Percentiles rank a stretch among this genome's conserved stretches.
These are phyloP conservation scores for Dendrocincla tyrannina DNA, from an alignment of 2,797 vertebrate genomes.

Conservation along the genomic window DNA sequence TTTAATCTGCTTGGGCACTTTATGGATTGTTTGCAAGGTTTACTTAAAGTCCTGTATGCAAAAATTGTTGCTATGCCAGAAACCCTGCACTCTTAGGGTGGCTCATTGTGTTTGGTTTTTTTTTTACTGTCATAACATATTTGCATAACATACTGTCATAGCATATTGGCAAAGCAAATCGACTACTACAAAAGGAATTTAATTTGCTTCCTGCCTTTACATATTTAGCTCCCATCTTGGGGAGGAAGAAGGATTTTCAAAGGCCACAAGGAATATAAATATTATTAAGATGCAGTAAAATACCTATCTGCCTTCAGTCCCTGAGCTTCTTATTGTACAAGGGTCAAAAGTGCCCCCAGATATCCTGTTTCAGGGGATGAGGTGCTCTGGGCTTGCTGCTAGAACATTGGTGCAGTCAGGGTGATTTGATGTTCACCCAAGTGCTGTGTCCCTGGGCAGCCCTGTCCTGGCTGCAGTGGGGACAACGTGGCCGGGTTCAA, in stretches of 20 bases:
- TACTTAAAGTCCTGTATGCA: not conserved
- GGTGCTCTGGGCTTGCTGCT: not conserved
- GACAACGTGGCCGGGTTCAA: rapidly evolving
- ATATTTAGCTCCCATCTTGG: not conserved
- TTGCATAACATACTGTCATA: too few species aligned
- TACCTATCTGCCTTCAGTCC: not conserved
- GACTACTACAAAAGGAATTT: not conserved
- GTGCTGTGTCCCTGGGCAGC: not conserved
- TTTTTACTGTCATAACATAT: too few species aligned
- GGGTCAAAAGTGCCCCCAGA: not conserved
- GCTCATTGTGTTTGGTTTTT: not conserved
- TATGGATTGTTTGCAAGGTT: not conserved
- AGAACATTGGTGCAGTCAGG: rapidly evolving
- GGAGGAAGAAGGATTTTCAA: not conserved
- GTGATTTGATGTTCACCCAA: not conserved
- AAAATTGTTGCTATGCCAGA: not conserved
- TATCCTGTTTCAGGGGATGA: not conserved
- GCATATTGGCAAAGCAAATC: not conserved
- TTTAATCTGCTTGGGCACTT: not conserved
- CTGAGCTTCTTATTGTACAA: not conserved
- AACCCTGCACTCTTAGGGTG: not conserved
- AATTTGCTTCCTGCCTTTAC: constrained; percentile 38
- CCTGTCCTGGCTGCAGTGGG: not conserved
- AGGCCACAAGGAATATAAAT: not conserved
- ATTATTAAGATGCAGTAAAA: not conserved